Evolutionary conservation across 2,888 invertebrate genomes (phyloP).

Genomic region (Eremobia ochroleuca): DNA sequence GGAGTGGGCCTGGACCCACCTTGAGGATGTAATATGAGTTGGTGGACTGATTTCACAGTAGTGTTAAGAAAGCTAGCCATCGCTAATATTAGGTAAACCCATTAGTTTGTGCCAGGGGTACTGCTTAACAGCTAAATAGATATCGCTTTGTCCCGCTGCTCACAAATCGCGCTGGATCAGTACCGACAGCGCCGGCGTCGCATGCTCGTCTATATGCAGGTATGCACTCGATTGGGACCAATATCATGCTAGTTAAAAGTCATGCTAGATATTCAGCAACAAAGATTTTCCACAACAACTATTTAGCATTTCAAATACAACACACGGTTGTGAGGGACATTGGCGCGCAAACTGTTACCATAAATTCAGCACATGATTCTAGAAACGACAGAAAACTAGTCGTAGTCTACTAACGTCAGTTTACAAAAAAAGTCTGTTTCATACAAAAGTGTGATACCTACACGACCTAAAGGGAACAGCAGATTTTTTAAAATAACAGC

Average conservation of each 20-base stretch:
- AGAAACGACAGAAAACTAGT: too few relatives aligned
- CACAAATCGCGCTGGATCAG: conserved; percentile 63
- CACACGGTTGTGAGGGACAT: not conserved
- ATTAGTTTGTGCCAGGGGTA: conserved; percentile 51
- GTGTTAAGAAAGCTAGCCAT: not conserved
- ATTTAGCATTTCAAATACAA: not conserved
- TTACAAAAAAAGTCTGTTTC: not conserved
- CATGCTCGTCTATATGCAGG: conserved; percentile 44
- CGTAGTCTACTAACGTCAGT: too few relatives aligned
- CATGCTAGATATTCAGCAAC: not conserved
- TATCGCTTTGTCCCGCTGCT: conserved; percentile 70
- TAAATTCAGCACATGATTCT: not conserved
- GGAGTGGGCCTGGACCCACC: not conserved
- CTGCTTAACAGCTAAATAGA: conserved; percentile 74
- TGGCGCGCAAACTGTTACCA: too few relatives aligned
- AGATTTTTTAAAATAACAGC: not conserved
- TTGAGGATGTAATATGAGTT: not conserved
- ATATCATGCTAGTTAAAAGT: conserved; percentile 18
- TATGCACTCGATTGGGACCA: conserved; percentile 40
- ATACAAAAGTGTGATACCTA: not conserved
- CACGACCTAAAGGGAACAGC: not conserved
- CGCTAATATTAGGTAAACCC: conserved; percentile 15
- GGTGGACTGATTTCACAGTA: not conserved
- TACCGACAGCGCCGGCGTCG: conserved; percentile 50
- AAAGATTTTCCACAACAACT: not conserved